Evolutionary conservation across 2,113 vertebrate genomes (phyloP).

Genomic region (Orthonyx spaldingii): DNA sequence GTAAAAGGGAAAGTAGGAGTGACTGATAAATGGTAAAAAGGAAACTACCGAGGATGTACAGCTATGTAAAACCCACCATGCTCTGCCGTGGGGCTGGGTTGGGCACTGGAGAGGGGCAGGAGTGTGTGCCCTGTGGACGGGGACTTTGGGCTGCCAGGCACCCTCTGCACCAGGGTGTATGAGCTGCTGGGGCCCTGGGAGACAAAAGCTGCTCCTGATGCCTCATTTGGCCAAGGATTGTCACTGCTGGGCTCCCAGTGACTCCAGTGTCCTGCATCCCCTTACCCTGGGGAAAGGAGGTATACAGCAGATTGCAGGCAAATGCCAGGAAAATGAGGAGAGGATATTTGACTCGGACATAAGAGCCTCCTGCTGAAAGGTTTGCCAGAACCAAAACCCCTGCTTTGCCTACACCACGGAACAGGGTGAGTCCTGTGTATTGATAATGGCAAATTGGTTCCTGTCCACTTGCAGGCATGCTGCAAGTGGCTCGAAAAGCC

Average conservation of each 20-base stretch:
- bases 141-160: background rate
- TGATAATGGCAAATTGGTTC: background rate
- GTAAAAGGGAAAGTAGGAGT: background rate
- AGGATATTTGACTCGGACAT: background rate
- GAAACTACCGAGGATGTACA: accelerated
- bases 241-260: background rate
- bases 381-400: background rate
- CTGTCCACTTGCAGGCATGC: background rate
- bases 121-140: background rate
- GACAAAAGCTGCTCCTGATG: background rate
- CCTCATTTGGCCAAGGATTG: background rate
- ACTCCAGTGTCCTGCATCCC: background rate
- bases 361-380: background rate
- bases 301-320: background rate
- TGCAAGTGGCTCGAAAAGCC: background rate
- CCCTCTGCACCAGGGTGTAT: background rate
- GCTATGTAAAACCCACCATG: background rate
- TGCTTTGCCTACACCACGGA: background rate
- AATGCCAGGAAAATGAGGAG: conserved; percentile 4
- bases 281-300: background rate
- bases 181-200: background rate
- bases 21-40: background rate
- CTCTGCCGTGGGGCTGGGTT: background rate
- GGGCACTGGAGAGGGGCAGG: background rate
- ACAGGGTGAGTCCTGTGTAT: background rate